Percentiles rank a stretch among this genome's conserved stretches.
These are phyloP conservation scores for Lymantria dispar DNA, from an alignment of 2,888 invertebrate species.

Conservation along the genomic window DNA sequence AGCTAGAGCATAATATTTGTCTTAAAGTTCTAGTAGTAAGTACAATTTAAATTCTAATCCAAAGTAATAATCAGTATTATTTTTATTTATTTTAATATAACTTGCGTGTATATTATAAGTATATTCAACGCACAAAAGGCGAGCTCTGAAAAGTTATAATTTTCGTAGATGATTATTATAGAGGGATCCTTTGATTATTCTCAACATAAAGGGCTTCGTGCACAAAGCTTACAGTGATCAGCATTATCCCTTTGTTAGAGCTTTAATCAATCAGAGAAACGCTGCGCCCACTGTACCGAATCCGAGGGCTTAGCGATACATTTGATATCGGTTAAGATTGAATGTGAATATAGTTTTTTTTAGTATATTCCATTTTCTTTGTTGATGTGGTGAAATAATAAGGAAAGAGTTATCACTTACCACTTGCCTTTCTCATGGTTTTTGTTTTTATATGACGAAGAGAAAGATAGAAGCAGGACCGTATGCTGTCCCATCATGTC, in stretches of 20 bases:
- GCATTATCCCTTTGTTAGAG: constrained; percentile 77
- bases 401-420: too few relatives aligned
- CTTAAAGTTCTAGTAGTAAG: too few relatives aligned
- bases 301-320: constrained; percentile 23
- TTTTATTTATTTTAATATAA: constrained; percentile 12
- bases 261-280: constrained; percentile 78
- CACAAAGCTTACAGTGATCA: constrained; percentile 74
- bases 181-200: constrained; percentile 73
- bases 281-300: constrained; percentile 39
- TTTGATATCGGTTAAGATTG: constrained; percentile 20
- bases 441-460: too few relatives aligned
- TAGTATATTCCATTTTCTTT: background rate
- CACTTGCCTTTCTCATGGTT: too few relatives aligned
- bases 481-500: too few relatives aligned
- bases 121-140: constrained; percentile 38
- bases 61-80: background rate
- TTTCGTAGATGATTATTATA: constrained; percentile 60
- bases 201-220: constrained; percentile 73
- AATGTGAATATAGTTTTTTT: constrained; percentile 9
- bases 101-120: constrained; percentile 11
- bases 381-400: too few relatives aligned
- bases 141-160: constrained; percentile 54
- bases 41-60: too few relatives aligned
- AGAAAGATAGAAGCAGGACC: too few relatives aligned
- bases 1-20: too few relatives aligned